phyloP scores from a whole-genome alignment of 2,888 invertebrate species.

The Charanyca ferruginea region DNA sequence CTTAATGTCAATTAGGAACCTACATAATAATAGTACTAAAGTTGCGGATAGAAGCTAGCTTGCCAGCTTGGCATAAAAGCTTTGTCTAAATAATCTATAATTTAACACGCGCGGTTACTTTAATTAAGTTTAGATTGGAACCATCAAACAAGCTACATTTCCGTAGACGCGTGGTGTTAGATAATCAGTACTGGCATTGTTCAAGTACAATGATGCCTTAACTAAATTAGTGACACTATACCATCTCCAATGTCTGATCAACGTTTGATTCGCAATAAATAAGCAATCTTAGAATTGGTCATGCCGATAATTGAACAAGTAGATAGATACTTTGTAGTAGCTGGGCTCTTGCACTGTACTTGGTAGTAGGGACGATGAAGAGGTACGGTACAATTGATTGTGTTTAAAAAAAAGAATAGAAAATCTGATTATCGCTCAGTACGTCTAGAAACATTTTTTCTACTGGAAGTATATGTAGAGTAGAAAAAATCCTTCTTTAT shows the following conservation, averaged over 20 bases:
- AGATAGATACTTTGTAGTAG: neutral
- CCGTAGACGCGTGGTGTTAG: neutral
- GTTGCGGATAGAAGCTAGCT: no score
- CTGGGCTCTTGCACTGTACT: neutral
- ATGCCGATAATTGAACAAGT: conserved; percentile 33
- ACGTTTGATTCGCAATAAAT: conserved; percentile 34
- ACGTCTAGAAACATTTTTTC: neutral
- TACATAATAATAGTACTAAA: no score
- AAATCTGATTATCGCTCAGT: neutral
- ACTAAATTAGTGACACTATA: conserved; percentile 37
- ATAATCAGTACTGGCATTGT: neutral
- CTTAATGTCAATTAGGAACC: no score
- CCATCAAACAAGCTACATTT: conserved; percentile 29
- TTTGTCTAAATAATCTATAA: conserved; percentile 19
- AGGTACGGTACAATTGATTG: conserved; percentile 9
- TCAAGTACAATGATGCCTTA: neutral
- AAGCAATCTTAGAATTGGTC: conserved; percentile 38
- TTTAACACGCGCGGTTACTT: conserved; percentile 9
- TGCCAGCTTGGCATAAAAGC: conserved; percentile 5
- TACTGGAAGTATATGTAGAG: neutral
- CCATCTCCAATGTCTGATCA: conserved; percentile 23
- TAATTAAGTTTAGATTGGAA: conserved; percentile 22
- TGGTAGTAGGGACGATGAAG: neutral
- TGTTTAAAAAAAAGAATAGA: neutral
- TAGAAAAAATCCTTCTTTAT: no score